Percentiles rank a stretch among this genome's conserved stretches.
Conservation (phyloP, 2,888 invertebrate genomes). For the Stegophylla sp. region DNA sequence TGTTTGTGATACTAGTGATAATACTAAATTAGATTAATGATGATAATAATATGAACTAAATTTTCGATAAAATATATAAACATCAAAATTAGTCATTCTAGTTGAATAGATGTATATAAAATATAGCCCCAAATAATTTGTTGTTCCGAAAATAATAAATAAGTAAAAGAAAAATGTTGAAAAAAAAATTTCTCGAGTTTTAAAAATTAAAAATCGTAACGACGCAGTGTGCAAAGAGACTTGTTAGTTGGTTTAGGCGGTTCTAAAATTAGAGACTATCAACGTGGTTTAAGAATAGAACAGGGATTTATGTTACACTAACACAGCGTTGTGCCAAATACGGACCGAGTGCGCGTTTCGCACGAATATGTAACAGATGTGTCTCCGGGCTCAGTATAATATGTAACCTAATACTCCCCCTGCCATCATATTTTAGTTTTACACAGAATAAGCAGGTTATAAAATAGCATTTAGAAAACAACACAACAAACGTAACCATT, state of each 20-base stretch:
- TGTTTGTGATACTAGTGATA: background rate
- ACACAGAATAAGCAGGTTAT: background rate
- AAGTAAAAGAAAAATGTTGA: no score
- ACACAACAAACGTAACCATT: no score
- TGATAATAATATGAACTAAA: no score
- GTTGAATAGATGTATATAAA: background rate
- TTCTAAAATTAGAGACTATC: conserved; percentile 54
- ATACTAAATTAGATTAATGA: no score
- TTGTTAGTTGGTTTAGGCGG: background rate
- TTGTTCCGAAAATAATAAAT: background rate
- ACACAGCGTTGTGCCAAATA: conserved; percentile 54
- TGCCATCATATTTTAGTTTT: background rate
- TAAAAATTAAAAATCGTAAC: background rate
- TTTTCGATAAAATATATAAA: no score
- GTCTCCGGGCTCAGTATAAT: background rate
- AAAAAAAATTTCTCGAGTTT: background rate
- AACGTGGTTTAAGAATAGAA: conserved; percentile 51
- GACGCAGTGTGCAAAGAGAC: conserved; percentile 50
- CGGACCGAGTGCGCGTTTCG: conserved; percentile 36
- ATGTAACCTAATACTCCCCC: conserved; percentile 36
- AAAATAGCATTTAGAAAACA: background rate
- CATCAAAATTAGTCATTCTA: no score
- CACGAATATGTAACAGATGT: conserved; percentile 18
- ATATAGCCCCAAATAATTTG: background rate
- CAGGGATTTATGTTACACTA: conserved; percentile 49